Evolutionary conservation across 2,888 invertebrate species (phyloP), one percentile per base, ranked within the genome.

Genomic region (Pseudococcus jackbeardsleyi): DNA sequence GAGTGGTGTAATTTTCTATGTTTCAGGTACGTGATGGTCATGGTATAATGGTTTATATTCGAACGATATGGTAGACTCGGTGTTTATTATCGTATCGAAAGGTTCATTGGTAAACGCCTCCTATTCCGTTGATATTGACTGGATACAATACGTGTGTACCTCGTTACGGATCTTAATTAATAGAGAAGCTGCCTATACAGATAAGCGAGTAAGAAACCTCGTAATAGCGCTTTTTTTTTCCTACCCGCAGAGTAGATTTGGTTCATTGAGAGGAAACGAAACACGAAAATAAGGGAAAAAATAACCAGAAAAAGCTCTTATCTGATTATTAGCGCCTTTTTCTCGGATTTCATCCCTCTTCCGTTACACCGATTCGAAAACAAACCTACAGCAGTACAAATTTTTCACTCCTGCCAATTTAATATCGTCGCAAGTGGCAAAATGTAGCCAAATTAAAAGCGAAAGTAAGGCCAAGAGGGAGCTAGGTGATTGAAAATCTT

Each of bases 381-480:
- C 12, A 15, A 5, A 5, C 50, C 50, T 17, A 8, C 7, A 11
- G 46, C 12, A 8, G 5, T 50, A 50, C 50, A 17, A 50, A 50
- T 12, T 50, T 17, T 48, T 46, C 22, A 48, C 42, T 48, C 48
- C n/a, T 84, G 84, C 84, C 84, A 84, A 84, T 22, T 84, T 84
- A 42, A 84, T 84, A 46, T 46, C 46, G 50, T 50, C 48, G 84
- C 46, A 84, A 84, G 22, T 84, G 48, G 84, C 42, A 12, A 84
- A 84, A 48, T 84, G 19, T 17, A 84, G 84, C 84, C 84, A 46
- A 84, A 84, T 84, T 84, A 22, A 84, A 46, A 84, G 50, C 50
- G 50, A 50, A 50, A 50, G 50, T 50, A 50, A 50, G 46, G 46
- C 50, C 50, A 50, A 46, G 50, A 50, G 15, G 50, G 15, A 50